phyloP scores from a whole-genome alignment of 1,140 invertebrate species.

The Mya arenaria region DNA sequence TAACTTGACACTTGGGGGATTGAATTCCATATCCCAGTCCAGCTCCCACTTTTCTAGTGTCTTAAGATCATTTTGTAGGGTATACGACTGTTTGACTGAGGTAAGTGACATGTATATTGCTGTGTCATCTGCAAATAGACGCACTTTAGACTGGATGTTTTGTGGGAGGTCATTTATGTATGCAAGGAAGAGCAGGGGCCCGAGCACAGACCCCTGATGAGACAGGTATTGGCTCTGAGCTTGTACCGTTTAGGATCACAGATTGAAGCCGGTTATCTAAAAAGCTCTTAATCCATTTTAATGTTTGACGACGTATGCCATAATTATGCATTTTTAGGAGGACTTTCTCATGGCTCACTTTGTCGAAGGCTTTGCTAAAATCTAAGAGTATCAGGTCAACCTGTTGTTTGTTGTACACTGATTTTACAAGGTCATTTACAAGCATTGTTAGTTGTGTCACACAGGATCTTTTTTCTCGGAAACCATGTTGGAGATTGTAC shows the following conservation, averaged over 20 bases:
- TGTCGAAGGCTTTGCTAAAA: slow-evolving; percentile 61
- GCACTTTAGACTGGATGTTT: neutral
- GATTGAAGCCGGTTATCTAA: slow-evolving; percentile 40
- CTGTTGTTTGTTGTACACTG: neutral
- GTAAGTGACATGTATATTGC: neutral
- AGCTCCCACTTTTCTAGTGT: slow-evolving; percentile 9
- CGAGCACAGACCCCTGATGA: slow-evolving; percentile 54
- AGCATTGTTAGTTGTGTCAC: neutral
- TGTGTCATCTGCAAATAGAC: slow-evolving; percentile 51
- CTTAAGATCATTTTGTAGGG: slow-evolving; percentile 15
- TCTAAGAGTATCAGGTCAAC: slow-evolving; percentile 48
- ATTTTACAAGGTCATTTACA: neutral
- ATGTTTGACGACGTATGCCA: slow-evolving; percentile 29
- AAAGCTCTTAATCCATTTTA: slow-evolving; percentile 55
- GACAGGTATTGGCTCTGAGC: slow-evolving; percentile 31
- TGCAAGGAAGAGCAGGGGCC: slow-evolving; percentile 54
- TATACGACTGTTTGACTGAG: neutral
- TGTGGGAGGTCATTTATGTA: slow-evolving; percentile 60
- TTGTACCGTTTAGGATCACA: slow-evolving; percentile 46
- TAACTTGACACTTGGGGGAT: slow-evolving; percentile 23
- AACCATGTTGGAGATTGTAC: slow-evolving; percentile 37
- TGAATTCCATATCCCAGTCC: slow-evolving; percentile 51
- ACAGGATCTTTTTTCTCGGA: slow-evolving; percentile 41
- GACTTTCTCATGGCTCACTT: slow-evolving; percentile 54
- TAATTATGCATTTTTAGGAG: slow-evolving; percentile 43